Conservation (phyloP, 2,113 vertebrate genomes). For the Hystrix cristata region DNA sequence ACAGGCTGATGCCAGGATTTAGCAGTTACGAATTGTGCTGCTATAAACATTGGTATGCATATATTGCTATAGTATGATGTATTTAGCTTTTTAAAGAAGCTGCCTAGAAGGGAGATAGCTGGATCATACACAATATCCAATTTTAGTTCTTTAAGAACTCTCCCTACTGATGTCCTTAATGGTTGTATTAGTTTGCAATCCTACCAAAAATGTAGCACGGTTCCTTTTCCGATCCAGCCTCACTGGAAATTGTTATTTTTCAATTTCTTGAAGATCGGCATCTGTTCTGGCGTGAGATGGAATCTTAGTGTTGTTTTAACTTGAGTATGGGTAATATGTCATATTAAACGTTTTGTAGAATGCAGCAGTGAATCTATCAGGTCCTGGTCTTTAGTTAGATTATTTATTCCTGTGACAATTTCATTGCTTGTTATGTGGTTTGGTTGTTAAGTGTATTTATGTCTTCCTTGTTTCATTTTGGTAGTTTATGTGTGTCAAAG, state of each 20-base stretch:
- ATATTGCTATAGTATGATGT: background rate
- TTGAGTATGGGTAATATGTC: background rate
- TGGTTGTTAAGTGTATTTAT: no score
- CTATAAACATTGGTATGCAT: background rate
- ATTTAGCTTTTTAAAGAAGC: background rate
- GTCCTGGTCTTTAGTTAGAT: no score
- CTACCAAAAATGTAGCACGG: background rate
- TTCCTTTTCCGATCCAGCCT: background rate
- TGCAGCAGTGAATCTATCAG: no score
- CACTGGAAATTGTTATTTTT: background rate
- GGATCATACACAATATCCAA: background rate
- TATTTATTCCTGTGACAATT: no score
- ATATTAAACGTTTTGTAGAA: background rate
- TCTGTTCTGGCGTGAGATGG: background rate
- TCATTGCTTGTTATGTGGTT: no score
- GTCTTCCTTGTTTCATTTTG: no score
- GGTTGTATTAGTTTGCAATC: background rate
- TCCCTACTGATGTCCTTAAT: background rate
- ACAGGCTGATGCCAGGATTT: background rate
- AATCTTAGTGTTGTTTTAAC: background rate
- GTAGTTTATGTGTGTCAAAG: no score
- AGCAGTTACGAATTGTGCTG: background rate
- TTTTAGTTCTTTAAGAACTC: background rate
- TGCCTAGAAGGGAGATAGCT: background rate
- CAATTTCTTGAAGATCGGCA: background rate